phyloP scores from a whole-genome alignment of 1,140 invertebrate genomes.

The Drosophila nigromelanica region DNA sequence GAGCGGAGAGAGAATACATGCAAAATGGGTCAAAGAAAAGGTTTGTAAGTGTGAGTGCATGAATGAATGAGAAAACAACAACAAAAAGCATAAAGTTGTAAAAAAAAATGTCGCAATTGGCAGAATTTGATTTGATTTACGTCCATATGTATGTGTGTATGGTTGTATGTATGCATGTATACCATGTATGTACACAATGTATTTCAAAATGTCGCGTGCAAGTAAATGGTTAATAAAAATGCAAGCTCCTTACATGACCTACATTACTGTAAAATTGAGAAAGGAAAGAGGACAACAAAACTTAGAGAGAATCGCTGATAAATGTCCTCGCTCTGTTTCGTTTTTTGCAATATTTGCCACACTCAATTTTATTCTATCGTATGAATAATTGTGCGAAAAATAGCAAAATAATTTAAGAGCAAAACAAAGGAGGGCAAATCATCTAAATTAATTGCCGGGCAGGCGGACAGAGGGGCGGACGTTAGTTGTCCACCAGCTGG shows the following conservation, averaged over 20 bases:
- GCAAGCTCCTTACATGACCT: constrained; percentile 70
- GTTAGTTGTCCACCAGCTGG: constrained; percentile 33
- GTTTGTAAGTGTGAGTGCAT: constrained; percentile 20
- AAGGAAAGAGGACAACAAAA: constrained; percentile 8
- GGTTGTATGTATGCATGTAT: constrained; percentile 6
- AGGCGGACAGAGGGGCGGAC: constrained; percentile 41
- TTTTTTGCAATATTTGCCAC: constrained; percentile 2
- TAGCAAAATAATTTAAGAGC: constrained; percentile 44
- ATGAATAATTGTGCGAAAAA: constrained; percentile 69
- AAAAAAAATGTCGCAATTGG: constrained; percentile 37
- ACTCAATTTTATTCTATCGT: constrained; percentile 2
- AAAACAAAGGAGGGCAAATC: constrained; percentile 26
- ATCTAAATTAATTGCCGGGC: constrained; percentile 41
- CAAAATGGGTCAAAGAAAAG: constrained; percentile 23
- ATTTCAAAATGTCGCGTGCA: constrained; percentile 67
- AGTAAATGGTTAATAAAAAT: constrained; percentile 61
- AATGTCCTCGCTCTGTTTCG: not conserved
- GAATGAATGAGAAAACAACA: constrained; percentile 18
- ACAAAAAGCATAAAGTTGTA: constrained; percentile 8
- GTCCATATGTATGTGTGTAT: constrained; percentile 26
- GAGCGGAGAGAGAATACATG: constrained; percentile 20
- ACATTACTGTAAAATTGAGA: constrained; percentile 39
- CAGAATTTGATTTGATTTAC: constrained; percentile 25
- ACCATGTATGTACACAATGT: constrained; percentile 6
- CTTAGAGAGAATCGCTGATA: constrained; percentile 31